A percentile compares a stretch with the other conserved stretches of the same genome.
Evolutionary conservation across 2,797 vertebrate genomes (phyloP).

Genomic region (Lagodon rhomboides): DNA sequence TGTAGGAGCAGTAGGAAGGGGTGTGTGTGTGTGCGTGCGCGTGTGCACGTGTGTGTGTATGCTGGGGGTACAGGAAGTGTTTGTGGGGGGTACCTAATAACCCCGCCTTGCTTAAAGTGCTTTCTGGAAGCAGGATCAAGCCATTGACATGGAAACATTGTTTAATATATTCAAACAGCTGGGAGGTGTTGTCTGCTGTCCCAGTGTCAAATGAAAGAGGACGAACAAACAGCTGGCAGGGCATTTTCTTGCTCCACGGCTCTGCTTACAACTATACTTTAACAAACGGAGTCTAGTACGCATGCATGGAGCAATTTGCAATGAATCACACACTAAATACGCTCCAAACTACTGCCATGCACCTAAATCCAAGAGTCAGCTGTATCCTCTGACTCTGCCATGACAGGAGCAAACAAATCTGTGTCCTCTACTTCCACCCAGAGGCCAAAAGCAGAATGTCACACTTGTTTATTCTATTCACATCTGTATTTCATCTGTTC

Average conservation of each 20-base stretch:
- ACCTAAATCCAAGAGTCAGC: constrained; percentile 38
- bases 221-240: constrained; percentile 75
- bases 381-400: background rate
- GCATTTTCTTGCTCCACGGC: constrained; percentile 54
- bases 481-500: constrained; percentile 6
- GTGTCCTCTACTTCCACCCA: constrained; percentile 75
- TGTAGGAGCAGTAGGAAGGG: constrained; percentile 60
- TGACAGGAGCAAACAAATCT: constrained; percentile 2
- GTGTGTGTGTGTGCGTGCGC: background rate
- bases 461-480: background rate
- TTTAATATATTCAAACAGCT: constrained; percentile 79
- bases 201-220: constrained; percentile 76
- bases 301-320: constrained; percentile 57
- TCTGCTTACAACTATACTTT: constrained; percentile 60
- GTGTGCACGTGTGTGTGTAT: background rate
- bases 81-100: constrained; percentile 59
- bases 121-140: constrained; percentile 69
- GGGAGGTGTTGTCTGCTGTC: constrained; percentile 73
- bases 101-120: constrained; percentile 46
- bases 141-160: constrained; percentile 69
- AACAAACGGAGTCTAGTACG: constrained; percentile 54
- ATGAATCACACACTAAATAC: constrained; percentile 57
- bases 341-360: constrained; percentile 56
- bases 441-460: constrained; percentile 60
- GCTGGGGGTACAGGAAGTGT: constrained; percentile 11